Evolutionary conservation across 2,113 vertebrate genomes (phyloP), one percentile per base, ranked within the genome.

Genomic region (Chauna torquata): DNA sequence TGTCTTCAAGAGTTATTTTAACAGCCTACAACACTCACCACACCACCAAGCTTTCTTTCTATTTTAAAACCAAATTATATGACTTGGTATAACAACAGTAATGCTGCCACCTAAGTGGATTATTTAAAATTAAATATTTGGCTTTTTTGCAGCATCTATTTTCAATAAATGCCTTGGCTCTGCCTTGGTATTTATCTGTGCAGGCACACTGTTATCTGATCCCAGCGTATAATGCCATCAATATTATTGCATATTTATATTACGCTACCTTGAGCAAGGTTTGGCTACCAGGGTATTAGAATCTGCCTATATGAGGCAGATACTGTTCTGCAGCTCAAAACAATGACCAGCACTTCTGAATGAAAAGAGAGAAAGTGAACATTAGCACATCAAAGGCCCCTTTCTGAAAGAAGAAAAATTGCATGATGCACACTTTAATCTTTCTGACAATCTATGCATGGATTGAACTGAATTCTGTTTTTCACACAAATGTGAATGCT

Each of bases 321-420:
- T 50, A 78, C 95, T 96, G 97, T 96, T 98, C 93, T 94, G 95
- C 88, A 89, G 96, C 97, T 97, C 70, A 69, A 97, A 98, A 98
- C 98, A 98, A 98, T 97, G 97, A 97, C 96, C 96, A 97, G 97
- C 98, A 98, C 98, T 99, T 98, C 76, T 97, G 97, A 98, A 98
- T 98, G 97, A 98, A 98, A 97, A 97, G 97, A 97, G 93, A 97
- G 98, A 98, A 97, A 97, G 97, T 93, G 88, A 97, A 70, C 97
- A 99, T 99, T 99, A 99, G 98, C 99, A 99, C 99, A 99, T 99
- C 99, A 99, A 99, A 99, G 98, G 97, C 91, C 84, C 95, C 96
- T 91, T 96, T 98, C 98, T 98, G 98, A 98, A 98, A 98, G 98
- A 98, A 98, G 97, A 98, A 94, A 98, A 98, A 97, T 97, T 98